phyloP scores from a whole-genome alignment of 2,797 vertebrate species.

The Ambastaia sidthimunki region DNA sequence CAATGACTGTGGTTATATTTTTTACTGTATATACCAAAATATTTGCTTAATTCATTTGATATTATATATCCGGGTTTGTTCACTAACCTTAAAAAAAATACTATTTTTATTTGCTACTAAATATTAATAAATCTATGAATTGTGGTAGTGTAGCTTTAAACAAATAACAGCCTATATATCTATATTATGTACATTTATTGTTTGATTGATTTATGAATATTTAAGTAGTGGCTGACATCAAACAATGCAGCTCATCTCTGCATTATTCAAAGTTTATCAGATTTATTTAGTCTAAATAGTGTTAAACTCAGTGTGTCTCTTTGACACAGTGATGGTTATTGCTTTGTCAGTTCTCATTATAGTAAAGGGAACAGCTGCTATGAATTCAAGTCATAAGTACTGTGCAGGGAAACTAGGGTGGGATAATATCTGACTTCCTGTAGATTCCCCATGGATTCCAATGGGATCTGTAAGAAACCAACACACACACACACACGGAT shows the following conservation, averaged over 20 bases:
- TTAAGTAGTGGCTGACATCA: not conserved
- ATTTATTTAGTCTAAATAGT: too few relatives aligned
- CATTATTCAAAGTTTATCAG: not conserved
- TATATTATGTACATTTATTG: not conserved
- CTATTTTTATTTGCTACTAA: too few relatives aligned
- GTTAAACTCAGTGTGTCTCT: not conserved
- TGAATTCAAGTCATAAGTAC: slow-evolving; percentile 25
- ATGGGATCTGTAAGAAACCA: slow-evolving; percentile 18
- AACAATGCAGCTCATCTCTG: not conserved
- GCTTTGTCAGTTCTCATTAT: slow-evolving; percentile 42
- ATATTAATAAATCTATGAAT: not conserved
- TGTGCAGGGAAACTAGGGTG: slow-evolving; percentile 30
- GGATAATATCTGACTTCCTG: slow-evolving; percentile 35
- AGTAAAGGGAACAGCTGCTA: slow-evolving; percentile 44
- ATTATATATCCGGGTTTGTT: too few relatives aligned
- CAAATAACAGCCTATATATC: too few relatives aligned
- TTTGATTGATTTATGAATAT: not conserved
- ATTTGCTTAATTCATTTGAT: too few relatives aligned
- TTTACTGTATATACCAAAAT: too few relatives aligned
- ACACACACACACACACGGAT: not conserved
- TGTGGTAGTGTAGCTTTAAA: too few relatives aligned
- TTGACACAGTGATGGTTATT: slow-evolving; percentile 11
- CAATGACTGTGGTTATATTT: too few relatives aligned
- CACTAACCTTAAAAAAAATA: too few relatives aligned
- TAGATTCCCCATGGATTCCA: slow-evolving; percentile 37